phyloP scores from a whole-genome alignment of 2,888 invertebrate genomes.

The Chrysolina americana region DNA sequence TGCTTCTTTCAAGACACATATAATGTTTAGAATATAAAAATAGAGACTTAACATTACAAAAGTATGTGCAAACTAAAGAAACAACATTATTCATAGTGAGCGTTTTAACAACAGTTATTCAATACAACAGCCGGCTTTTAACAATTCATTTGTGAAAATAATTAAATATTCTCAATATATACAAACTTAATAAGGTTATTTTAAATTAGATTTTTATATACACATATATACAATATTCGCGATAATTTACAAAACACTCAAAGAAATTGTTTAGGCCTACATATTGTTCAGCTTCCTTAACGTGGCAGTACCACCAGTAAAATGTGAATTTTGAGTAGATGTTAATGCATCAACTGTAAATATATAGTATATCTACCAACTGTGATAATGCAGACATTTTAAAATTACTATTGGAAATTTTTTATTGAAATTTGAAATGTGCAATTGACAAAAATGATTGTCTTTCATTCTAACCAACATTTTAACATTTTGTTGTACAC shows the following conservation, averaged over 20 bases:
- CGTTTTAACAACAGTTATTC: slow-evolving; percentile 52
- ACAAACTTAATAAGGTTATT: slow-evolving; percentile 52
- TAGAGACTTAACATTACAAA: slow-evolving; percentile 54
- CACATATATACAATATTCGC: slow-evolving; percentile 53
- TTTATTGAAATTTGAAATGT: neutral
- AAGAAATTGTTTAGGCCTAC: slow-evolving; percentile 62
- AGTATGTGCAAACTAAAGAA: slow-evolving; percentile 50
- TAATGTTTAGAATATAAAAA: slow-evolving; percentile 64
- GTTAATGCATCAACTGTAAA: neutral
- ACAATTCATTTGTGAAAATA: slow-evolving; percentile 60
- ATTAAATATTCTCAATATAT: slow-evolving; percentile 59
- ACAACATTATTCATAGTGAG: slow-evolving; percentile 44
- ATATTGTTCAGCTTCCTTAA: slow-evolving; percentile 68
- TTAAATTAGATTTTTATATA: slow-evolving; percentile 54
- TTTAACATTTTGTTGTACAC: too few species aligned
- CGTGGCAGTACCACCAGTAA: slow-evolving; percentile 62
- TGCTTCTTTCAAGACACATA: slow-evolving; percentile 19
- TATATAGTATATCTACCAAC: neutral
- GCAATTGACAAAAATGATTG: slow-evolving; percentile 1
- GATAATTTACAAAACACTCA: slow-evolving; percentile 50
- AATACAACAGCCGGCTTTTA: slow-evolving; percentile 64
- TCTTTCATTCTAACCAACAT: neutral
- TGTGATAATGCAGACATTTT: slow-evolving; percentile 4
- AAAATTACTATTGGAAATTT: neutral
- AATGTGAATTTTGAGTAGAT: slow-evolving; percentile 13